A percentile compares a stretch with the other conserved stretches of the same genome.
Evolutionary conservation across 2,797 vertebrate genomes (phyloP).

Genomic region (Pseudomugil gertrudae): DNA sequence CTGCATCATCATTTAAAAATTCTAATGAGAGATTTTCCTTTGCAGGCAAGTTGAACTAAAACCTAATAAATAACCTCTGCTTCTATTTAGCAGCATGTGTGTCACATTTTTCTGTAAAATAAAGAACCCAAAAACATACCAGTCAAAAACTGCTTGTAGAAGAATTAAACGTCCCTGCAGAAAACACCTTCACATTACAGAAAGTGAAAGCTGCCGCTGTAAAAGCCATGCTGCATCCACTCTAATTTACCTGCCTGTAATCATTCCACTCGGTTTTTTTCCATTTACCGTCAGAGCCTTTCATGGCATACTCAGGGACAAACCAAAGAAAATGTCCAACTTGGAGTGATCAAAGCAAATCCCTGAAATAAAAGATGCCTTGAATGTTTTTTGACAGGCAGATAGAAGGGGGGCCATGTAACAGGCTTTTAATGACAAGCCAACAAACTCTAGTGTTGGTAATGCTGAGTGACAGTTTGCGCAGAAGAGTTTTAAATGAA

Average conservation of each 20-base stretch:
- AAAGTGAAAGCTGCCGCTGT: slow-evolving; percentile 28
- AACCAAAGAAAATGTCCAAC: slow-evolving; percentile 48
- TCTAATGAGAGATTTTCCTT: background rate
- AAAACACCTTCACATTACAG: slow-evolving; percentile 28
- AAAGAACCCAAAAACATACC: background rate
- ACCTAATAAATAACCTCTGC: background rate
- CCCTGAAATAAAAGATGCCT: slow-evolving; percentile 58
- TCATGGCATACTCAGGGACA: slow-evolving; percentile 46
- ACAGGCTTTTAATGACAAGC: slow-evolving; percentile 45
- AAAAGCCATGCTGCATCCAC: slow-evolving; percentile 41
- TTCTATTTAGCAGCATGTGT: background rate
- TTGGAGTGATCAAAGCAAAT: slow-evolving; percentile 64
- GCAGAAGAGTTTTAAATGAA: slow-evolving; percentile 39
- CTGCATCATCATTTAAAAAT: background rate
- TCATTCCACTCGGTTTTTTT: slow-evolving; percentile 33
- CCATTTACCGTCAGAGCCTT: slow-evolving; percentile 42
- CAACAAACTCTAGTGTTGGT: slow-evolving; percentile 46
- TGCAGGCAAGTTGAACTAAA: background rate
- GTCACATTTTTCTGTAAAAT: background rate
- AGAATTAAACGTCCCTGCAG: slow-evolving; percentile 19
- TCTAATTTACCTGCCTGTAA: slow-evolving; percentile 48
- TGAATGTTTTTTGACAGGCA: slow-evolving; percentile 57
- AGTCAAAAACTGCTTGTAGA: slow-evolving; percentile 7
- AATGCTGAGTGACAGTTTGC: slow-evolving; percentile 64
- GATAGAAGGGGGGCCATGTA: slow-evolving; percentile 21